These are phyloP conservation scores for Channa maculata DNA, from an alignment of 2,113 vertebrate genomes.

Conservation along the genomic window DNA sequence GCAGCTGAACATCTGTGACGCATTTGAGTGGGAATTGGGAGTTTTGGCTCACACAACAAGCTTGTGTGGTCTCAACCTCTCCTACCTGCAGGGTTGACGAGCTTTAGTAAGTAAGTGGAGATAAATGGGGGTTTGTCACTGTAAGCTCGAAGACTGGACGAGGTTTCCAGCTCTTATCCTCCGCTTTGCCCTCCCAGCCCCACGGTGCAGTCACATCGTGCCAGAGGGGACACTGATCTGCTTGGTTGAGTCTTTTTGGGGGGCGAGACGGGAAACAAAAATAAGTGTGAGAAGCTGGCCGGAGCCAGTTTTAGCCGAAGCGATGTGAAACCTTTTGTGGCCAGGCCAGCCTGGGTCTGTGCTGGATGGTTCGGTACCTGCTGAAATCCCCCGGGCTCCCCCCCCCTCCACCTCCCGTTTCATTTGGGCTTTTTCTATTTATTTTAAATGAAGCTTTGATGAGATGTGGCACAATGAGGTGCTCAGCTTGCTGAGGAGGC, in stretches of 20 bases:
- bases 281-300: constrained; percentile 50
- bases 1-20: too few relatives aligned
- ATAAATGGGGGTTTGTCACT: constrained; percentile 31
- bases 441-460: constrained; percentile 62
- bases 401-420: constrained; percentile 10
- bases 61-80: neutral
- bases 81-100: neutral
- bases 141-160: constrained; percentile 23
- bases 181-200: constrained; percentile 1
- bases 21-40: too few relatives aligned
- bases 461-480: constrained; percentile 65
- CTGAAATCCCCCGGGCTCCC: constrained; percentile 45
- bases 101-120: constrained; percentile 25
- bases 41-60: neutral
- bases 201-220: constrained; percentile 4
- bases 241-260: constrained; percentile 60
- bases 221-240: constrained; percentile 49
- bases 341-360: constrained; percentile 49
- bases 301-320: constrained; percentile 53
- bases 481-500: constrained; percentile 42
- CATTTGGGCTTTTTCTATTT: constrained; percentile 26
- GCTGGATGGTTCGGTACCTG: constrained; percentile 64
- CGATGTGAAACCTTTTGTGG: constrained; percentile 71
- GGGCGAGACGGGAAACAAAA: constrained; percentile 56
- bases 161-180: constrained; percentile 20